Evolutionary conservation across 2,113 vertebrate genomes (phyloP).

Genomic region (Clinocottus analis): DNA sequence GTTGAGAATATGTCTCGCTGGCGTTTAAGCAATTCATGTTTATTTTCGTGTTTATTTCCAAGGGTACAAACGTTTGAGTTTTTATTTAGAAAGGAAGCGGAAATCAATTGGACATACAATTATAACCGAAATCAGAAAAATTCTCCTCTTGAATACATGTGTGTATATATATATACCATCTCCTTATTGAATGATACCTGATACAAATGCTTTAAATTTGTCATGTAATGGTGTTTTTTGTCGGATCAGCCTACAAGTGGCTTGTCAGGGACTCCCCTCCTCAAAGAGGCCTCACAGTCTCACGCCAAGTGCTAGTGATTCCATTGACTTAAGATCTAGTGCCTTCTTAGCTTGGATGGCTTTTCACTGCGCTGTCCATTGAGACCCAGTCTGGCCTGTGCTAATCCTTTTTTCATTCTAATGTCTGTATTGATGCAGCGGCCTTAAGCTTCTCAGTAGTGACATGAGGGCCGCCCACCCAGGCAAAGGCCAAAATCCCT

Average conservation of each 20-base stretch:
- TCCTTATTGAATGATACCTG: background rate
- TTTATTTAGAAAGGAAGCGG: background rate
- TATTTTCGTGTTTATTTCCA: slow-evolving; percentile 15
- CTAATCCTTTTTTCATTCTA: slow-evolving; percentile 76
- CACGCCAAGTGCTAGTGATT: slow-evolving; percentile 44
- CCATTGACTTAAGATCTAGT: slow-evolving; percentile 67
- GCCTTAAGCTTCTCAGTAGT: slow-evolving; percentile 67
- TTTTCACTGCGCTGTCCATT: slow-evolving; percentile 64
- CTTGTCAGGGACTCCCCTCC: slow-evolving; percentile 5
- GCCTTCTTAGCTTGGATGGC: slow-evolving; percentile 62
- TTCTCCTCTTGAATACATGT: background rate
- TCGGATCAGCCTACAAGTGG: slow-evolving; percentile 9
- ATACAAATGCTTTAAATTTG: background rate
- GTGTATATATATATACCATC: background rate
- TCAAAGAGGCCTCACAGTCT: slow-evolving; percentile 37
- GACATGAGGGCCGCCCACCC: slow-evolving; percentile 58
- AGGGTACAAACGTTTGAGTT: background rate
- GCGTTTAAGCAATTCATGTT: slow-evolving; percentile 13
- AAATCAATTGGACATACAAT: slow-evolving; percentile 14
- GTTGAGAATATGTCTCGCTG: background rate
- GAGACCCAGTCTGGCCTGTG: slow-evolving; percentile 64
- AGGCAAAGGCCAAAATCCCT: slow-evolving; percentile 24
- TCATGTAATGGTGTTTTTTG: background rate
- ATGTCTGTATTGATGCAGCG: slow-evolving; percentile 69
- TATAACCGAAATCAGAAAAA: background rate